phyloP scores from a whole-genome alignment of 1,140 invertebrate species.

The Orchestia grillus region DNA sequence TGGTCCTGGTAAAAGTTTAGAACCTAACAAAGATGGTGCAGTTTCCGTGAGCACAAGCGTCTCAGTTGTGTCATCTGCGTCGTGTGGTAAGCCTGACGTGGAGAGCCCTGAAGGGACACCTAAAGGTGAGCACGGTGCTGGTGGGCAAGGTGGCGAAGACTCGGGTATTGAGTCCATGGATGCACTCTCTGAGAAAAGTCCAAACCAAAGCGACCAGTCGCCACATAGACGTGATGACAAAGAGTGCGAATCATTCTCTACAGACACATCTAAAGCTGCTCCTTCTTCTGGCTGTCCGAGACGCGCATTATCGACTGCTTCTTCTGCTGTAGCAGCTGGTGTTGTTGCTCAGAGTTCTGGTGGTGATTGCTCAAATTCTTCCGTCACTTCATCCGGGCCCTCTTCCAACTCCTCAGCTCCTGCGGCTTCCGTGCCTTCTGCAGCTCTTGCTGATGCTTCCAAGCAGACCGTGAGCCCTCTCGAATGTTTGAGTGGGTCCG shows the following conservation, averaged over 20 bases:
- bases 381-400: background rate
- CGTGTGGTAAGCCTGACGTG: slow-evolving; percentile 68
- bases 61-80: background rate
- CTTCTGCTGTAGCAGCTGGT: background rate
- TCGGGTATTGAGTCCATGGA: slow-evolving; percentile 95
- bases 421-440: background rate
- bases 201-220: slow-evolving; percentile 80
- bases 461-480: background rate
- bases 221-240: slow-evolving; percentile 67
- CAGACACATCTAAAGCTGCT: slow-evolving; percentile 49
- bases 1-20: background rate
- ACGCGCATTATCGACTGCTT: background rate
- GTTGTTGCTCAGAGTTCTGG: background rate
- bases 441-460: slow-evolving; percentile 19
- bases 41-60: background rate
- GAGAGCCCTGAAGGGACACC: slow-evolving; percentile 69
- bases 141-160: slow-evolving; percentile 79
- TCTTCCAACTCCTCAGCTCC: background rate
- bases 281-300: background rate
- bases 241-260: slow-evolving; percentile 66
- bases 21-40: background rate
- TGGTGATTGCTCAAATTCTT: slow-evolving; percentile 46
- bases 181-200: slow-evolving; percentile 90
- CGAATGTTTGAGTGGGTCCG: background rate
- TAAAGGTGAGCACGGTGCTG: slow-evolving; percentile 70